phyloP scores from a whole-genome alignment of 2,797 vertebrate species.

The Euphonia xanthogaster region DNA sequence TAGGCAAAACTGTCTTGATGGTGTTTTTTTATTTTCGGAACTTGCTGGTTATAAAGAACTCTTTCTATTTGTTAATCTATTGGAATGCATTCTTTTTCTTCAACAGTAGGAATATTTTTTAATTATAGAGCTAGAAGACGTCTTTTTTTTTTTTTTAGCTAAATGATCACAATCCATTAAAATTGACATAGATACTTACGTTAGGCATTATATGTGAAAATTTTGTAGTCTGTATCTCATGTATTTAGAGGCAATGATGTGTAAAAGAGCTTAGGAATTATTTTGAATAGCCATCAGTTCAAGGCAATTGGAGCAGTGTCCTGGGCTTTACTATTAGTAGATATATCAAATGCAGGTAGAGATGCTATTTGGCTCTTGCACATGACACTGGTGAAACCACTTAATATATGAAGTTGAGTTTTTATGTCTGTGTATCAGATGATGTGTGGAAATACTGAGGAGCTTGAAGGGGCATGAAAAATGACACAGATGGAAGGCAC shows the following conservation, averaged over 20 bases:
- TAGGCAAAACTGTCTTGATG: neutral
- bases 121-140: neutral
- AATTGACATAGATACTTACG: neutral
- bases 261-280: neutral
- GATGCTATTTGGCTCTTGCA: neutral
- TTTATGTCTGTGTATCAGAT: neutral
- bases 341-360: neutral
- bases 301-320: neutral
- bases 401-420: neutral
- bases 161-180: neutral
- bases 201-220: neutral
- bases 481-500: neutral
- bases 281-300: neutral
- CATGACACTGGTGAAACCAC: neutral
- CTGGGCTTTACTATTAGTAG: neutral
- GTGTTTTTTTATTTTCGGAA: fast-evolving
- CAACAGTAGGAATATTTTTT: neutral
- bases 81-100: neutral
- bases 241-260: neutral
- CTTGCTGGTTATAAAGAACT: neutral
- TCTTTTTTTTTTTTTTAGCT: neutral
- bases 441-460: neutral
- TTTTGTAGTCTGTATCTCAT: neutral
- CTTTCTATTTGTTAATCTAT: neutral
- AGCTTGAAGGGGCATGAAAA: neutral